Base-by-base conservation (phyloP, 2,797 vertebrate species). In the Ptychobarbus kaznakovi region DNA sequence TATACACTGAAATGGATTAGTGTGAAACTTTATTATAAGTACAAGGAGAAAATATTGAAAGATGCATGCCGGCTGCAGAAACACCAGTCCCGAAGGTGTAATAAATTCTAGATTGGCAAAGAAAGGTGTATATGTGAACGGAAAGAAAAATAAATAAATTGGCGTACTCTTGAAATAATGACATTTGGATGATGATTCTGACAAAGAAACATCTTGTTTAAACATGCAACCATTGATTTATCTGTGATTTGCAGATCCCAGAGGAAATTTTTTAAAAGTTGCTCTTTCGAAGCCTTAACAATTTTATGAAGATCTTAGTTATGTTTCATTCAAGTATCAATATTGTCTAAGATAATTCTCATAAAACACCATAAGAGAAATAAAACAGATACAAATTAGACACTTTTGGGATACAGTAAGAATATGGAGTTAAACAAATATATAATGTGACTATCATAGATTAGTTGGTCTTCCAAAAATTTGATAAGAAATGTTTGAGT, bases 131-230 rank as follows among this genome's bases (percentile, higher is more conserved):
- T 46, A 80, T 1, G 6, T 49, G 9, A 66, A 32, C 25, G 9
- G 32, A 80, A 80, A n/a, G n/a, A n/a, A 28, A 32, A 32, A 32
- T 32, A 32, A 32, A 32, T 32, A 32, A 32, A 44, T 46, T 13
- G 16, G 5, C 25, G 1, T 44, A n/a, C 42, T 63, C 56, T 78
- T 38, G 61, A 78, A 79, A 63, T 46, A 65, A 40, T 81, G 15
- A 58, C 22, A 70, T 81, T 32, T 28, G 22, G 49, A 70, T 56
- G 80, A 42, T 12, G 35, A 10, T 72, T 8, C 13, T 22, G 22
- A 81, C 68, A 20, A 18, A 70, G 32, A 56, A 53, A 61, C 75
- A 69, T 81, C 46, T 69, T 70, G 8, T 22, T 70, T 69, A 56
- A 80, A 44, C 25, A 35, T 8, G 25, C 61, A 40, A 40, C 15